Percentiles rank a stretch among this genome's conserved stretches.
Evolutionary conservation across 2,797 vertebrate species (phyloP).

Genomic region (Eupleurogrammus muticus): DNA sequence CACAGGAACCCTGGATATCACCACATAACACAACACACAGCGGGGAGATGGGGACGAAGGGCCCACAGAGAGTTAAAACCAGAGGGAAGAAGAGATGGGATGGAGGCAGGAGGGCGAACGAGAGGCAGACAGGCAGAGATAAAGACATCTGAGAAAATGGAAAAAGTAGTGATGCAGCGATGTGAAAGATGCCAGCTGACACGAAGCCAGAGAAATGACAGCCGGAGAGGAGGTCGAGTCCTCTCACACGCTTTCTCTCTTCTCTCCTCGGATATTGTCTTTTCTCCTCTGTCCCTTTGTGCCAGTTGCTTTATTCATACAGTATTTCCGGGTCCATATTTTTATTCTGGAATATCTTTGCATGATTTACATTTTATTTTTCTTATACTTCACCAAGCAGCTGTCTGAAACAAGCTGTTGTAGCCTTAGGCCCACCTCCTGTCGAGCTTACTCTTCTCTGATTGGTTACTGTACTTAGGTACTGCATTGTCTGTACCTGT

Average conservation of each 20-base stretch:
- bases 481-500: too few relatives aligned
- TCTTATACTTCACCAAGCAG: too few relatives aligned
- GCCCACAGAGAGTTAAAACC: neutral
- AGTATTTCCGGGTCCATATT: too few relatives aligned
- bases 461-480: too few relatives aligned
- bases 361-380: too few relatives aligned
- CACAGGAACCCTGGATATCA: slow-evolving; percentile 47
- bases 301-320: neutral
- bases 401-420: too few relatives aligned
- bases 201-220: slow-evolving; percentile 11
- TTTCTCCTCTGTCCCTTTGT: neutral
- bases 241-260: neutral
- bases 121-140: neutral
- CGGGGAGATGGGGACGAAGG: neutral
- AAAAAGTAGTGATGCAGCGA: neutral
- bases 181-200: neutral
- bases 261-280: neutral
- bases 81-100: neutral
- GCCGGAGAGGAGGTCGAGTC: slow-evolving; percentile 5
- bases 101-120: neutral
- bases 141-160: too few relatives aligned
- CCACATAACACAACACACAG: slow-evolving; percentile 35
- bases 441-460: too few relatives aligned
- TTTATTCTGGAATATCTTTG: too few relatives aligned
- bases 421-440: too few relatives aligned